phyloP scores from a whole-genome alignment of 2,113 vertebrate species.

The Chlamydotis undulata region DNA sequence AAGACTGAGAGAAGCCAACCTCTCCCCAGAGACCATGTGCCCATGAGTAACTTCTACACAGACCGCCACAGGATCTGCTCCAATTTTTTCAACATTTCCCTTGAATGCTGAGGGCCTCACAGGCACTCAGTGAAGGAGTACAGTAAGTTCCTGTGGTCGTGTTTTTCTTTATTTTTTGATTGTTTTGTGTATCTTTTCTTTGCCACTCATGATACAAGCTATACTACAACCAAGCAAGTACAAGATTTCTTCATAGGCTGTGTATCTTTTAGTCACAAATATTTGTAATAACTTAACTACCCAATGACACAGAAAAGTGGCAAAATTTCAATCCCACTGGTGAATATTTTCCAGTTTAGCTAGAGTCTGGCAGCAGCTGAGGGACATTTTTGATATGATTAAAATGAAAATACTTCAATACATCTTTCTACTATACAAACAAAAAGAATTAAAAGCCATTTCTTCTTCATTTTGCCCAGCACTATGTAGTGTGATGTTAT shows the following conservation, averaged over 20 bases:
- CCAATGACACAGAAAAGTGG: not conserved
- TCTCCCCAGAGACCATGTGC: not conserved
- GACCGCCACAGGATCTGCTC: not conserved
- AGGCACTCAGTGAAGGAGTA: not conserved
- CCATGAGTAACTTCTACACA: not conserved
- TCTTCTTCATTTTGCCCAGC: not conserved
- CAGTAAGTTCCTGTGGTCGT: not conserved
- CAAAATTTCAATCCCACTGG: not conserved
- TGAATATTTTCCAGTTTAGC: not conserved
- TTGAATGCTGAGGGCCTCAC: not conserved
- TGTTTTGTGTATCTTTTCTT: not conserved
- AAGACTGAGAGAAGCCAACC: not conserved
- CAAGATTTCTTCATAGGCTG: not conserved
- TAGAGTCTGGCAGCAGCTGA: not conserved
- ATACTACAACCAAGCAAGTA: not conserved
- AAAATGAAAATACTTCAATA: not conserved
- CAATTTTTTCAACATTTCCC: not conserved
- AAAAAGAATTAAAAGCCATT: not conserved
- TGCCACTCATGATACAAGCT: fast-evolving
- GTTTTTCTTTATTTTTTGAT: not conserved
- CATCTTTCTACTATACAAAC: not conserved
- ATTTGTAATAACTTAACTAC: not conserved
- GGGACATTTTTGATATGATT: not conserved
- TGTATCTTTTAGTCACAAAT: not conserved
- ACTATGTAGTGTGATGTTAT: not conserved